Evolutionary conservation across 2,797 vertebrate genomes (phyloP), one percentile per base, ranked within the genome.

Genomic region (Hyperoplus lanceolatus): DNA sequence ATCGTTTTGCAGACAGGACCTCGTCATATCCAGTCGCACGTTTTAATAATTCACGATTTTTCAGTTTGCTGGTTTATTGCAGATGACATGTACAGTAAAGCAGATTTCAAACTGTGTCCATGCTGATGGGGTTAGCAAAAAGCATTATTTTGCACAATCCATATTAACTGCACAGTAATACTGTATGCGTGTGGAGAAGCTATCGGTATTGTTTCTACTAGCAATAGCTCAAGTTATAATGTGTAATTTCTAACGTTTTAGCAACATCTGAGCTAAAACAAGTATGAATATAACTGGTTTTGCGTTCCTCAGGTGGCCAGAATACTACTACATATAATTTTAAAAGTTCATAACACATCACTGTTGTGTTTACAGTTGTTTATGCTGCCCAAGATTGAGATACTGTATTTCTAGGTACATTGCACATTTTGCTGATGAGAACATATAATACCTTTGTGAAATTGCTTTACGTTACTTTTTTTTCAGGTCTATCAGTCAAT

Each of bases 401-500:
- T 43, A 39, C 5, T 12, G 1, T 29, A 46, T 29, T 29, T 29
- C 21, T 29, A 29, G 2, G 29, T 3, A 29, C 29, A 29, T 29
- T 29, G 29, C 29, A 29, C 29, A 51, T 43, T 54, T 66, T 41
- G 6, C 5, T 53, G 6, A 29, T 70, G 42, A 50, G 64, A 48
- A 72, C 29, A 29, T 29, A 29, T 29, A 29, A 29, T 29, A 29
- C 29, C 29, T 29, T 29, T 29, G 29, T 29, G 29, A 29, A 29
- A 48, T 55, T 56, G 14, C 4, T 65, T 73, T 12, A 70, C 43
- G 18, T 15, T 51, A 57, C 14, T 60, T 58, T 64, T 79, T 76
- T 90, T 88, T 58, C 78, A 86, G 87, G 68, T 63, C 43, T 68
- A 29, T 70, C 43, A 79, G 36, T 29, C 29, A 63, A 14, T 63